phyloP scores from a whole-genome alignment of 2,797 vertebrate genomes.

The Dryobates pubescens region DNA sequence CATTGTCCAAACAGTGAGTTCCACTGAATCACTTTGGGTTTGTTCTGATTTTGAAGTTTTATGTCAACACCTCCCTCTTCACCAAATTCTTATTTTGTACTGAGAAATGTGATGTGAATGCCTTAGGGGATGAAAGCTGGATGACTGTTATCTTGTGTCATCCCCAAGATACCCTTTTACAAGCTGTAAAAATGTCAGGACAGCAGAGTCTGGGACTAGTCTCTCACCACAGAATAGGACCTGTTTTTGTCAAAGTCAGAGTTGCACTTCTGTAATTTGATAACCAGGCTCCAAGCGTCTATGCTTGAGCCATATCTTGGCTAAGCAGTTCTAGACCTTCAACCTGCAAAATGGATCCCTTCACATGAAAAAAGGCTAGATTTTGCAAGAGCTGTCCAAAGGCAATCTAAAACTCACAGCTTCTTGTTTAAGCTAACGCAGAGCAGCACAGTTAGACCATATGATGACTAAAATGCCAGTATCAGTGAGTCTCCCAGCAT shows the following conservation, averaged over 20 bases:
- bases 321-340: neutral
- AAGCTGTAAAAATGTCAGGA: neutral
- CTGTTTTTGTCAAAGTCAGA: neutral
- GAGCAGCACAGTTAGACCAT: neutral
- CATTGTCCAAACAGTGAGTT: neutral
- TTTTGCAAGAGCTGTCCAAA: neutral
- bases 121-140: neutral
- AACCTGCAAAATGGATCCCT: neutral
- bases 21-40: accelerated
- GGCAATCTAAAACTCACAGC: neutral
- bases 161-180: neutral
- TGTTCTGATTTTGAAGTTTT: neutral
- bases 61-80: neutral
- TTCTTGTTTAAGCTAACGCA: neutral
- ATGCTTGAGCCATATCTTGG: accelerated
- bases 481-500: neutral
- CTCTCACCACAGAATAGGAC: neutral
- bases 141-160: neutral
- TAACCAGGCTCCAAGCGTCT: neutral
- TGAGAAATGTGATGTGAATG: neutral
- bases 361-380: neutral
- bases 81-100: neutral
- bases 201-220: neutral
- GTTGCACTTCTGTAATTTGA: neutral
- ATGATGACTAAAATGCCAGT: neutral